Conservation (phyloP, 1,140 invertebrate species). For the Bombus waltoni region DNA sequence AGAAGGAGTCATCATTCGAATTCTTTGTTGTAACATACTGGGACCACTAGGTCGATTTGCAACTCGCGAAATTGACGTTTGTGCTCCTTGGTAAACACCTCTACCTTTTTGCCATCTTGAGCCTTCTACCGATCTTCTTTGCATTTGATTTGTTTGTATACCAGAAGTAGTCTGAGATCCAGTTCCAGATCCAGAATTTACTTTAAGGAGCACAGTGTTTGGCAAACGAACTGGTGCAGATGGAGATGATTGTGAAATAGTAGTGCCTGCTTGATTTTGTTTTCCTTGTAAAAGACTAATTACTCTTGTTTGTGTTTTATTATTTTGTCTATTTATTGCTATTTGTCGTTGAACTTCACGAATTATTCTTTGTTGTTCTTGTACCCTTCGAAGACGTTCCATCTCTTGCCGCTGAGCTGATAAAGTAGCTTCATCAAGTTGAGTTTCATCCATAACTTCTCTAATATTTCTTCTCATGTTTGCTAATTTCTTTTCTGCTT, state of each 20-base stretch:
- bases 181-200: constrained; percentile 69
- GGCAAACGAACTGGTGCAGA: constrained; percentile 73
- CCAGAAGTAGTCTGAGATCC: constrained; percentile 60
- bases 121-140: constrained; percentile 75
- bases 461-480: constrained; percentile 93
- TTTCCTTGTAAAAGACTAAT: constrained; percentile 88
- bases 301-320: constrained; percentile 87
- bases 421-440: constrained; percentile 95
- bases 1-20: constrained; percentile 83
- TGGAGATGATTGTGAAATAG: constrained; percentile 73
- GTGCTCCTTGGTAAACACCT: constrained; percentile 70
- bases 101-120: constrained; percentile 70
- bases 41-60: constrained; percentile 67
- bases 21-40: constrained; percentile 78
- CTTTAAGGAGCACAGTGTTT: constrained; percentile 76
- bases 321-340: constrained; percentile 86
- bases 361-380: constrained; percentile 91
- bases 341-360: constrained; percentile 90
- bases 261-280: constrained; percentile 75
- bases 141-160: constrained; percentile 73
- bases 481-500: constrained; percentile 85
- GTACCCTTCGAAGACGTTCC: constrained; percentile 92
- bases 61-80: constrained; percentile 79
- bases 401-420: constrained; percentile 96
- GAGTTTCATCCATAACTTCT: constrained; percentile 95